Evolutionary conservation across 2,888 invertebrate species (phyloP), one percentile per base, ranked within the genome.

Genomic region (Neoscelio sp.): DNA sequence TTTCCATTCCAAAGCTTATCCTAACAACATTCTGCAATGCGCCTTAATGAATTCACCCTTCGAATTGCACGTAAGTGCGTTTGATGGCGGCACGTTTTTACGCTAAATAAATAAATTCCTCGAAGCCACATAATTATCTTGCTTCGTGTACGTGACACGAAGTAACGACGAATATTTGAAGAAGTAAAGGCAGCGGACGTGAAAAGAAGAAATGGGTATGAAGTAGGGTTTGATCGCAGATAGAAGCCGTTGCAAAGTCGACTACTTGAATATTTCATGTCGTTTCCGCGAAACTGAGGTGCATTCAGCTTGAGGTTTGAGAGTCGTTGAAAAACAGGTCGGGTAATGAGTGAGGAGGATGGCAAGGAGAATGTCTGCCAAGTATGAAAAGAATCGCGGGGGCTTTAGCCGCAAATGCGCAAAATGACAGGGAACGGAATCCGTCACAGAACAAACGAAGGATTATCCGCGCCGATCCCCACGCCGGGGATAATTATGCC

Each of bases 211-310:
- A 65, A 58, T 17, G 50, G 38, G 10, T 33, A 28, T 30, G 64
- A 10, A 18, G 42, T 15, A 35, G 52, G 33, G 54, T 38, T 30
- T 52, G 65, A 65, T 52, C 42, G 30, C 42, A 67, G 76, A 62
- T 40, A 76, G 56, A 75, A 70, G 52, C 44, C 60, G 70, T 75
- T 77, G 68, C 70, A 58, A 67, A 76, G 80, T 67, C 68, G 79
- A 74, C 58, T 82, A 82, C 84, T 85, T 87, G 86, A 87, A 87
- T 87, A 87, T 87, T 87, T 87, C 85, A 86, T 85, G 85, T 80
- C 82, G 81, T 83, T 82, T 83, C 80, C 80, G 74, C 82, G 83
- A 84, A 84, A 67, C 26, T 42, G 62, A 65, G 62, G 52, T 30
- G 58, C 58, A 65, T 76, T 76, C 73, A 76, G 75, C 50, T 42